phyloP scores from a whole-genome alignment of 2,888 invertebrate genomes.

The Drosophila anomalata region DNA sequence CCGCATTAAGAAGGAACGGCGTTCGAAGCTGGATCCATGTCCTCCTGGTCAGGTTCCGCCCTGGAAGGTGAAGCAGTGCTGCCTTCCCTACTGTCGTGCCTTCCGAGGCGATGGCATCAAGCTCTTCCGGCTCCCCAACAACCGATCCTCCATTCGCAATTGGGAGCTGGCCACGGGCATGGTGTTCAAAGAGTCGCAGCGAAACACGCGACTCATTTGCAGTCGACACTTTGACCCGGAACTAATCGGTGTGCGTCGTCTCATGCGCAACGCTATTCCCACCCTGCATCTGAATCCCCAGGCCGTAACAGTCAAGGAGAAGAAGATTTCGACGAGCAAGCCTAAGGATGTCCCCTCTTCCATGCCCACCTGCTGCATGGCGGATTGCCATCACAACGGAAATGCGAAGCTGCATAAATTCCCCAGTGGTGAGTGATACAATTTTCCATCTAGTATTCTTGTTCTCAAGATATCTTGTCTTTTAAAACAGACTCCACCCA shows the following conservation, averaged over 20 bases:
- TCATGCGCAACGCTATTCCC: conserved; percentile 77
- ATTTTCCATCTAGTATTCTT: background rate
- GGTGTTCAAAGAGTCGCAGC: conserved; percentile 62
- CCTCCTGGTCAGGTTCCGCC: conserved; percentile 42
- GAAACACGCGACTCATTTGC: conserved; percentile 68
- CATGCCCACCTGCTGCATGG: conserved; percentile 58
- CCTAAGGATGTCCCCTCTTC: background rate
- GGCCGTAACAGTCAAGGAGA: background rate
- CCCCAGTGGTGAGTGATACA: conserved; percentile 60
- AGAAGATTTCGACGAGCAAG: background rate
- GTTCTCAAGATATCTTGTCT: background rate
- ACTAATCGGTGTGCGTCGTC: conserved; percentile 74
- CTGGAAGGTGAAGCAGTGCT: conserved; percentile 68
- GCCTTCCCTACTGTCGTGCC: conserved; percentile 77
- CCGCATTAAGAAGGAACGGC: conserved; percentile 44
- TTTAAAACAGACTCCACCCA: conserved; percentile 43
- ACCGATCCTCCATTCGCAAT: conserved; percentile 48
- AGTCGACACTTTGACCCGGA: conserved; percentile 69
- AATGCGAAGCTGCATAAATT: conserved; percentile 59
- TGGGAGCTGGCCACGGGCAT: conserved; percentile 72
- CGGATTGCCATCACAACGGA: conserved; percentile 44
- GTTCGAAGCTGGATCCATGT: conserved; percentile 37
- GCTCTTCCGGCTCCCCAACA: conserved; percentile 77
- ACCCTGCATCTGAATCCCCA: conserved; percentile 69
- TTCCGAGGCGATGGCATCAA: conserved; percentile 78